A percentile compares a stretch with the other conserved stretches of the same genome.
These are phyloP conservation scores for Acanthosoma haemorrhoidale DNA, from an alignment of 2,888 invertebrate genomes.

Conservation along the genomic window DNA sequence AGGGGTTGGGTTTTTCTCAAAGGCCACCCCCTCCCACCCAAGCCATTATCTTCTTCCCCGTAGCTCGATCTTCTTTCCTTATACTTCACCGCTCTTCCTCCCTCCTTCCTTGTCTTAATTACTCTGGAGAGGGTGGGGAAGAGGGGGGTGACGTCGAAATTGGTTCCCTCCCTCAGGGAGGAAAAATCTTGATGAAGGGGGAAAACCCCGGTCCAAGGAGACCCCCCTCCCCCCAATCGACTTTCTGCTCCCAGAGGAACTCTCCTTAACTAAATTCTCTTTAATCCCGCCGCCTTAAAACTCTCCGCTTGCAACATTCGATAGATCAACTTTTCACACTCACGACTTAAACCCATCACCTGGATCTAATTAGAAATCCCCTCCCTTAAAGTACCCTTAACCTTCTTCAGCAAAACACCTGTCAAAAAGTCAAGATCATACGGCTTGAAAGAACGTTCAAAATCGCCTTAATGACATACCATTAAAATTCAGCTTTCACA, in stretches of 20 bases:
- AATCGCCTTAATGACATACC: no score
- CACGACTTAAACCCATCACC: constrained; percentile 5
- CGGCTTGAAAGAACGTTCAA: no score
- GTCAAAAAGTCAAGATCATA: no score
- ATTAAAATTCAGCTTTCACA: no score
- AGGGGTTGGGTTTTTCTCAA: constrained; percentile 23
- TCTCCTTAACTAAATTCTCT: constrained; percentile 8
- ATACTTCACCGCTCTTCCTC: constrained; percentile 35
- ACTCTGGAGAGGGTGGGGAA: constrained; percentile 7
- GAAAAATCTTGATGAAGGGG: constrained; percentile 20
- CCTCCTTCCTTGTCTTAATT: constrained; percentile 31
- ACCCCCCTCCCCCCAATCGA: no score
- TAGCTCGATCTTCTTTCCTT: constrained; percentile 35
- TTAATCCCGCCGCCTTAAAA: background rate
- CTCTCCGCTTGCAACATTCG: background rate
- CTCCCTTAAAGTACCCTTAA: no score
- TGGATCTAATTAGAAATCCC: background rate
- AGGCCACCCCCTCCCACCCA: background rate
- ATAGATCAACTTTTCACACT: constrained; percentile 8
- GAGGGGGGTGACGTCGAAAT: constrained; percentile 17
- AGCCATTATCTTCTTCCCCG: constrained; percentile 19
- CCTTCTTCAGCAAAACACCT: no score
- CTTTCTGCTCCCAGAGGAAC: background rate
- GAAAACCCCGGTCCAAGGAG: background rate
- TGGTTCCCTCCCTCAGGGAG: constrained; percentile 4